Conservation (phyloP, 1,140 invertebrate species). For the Amyelois transitella region DNA sequence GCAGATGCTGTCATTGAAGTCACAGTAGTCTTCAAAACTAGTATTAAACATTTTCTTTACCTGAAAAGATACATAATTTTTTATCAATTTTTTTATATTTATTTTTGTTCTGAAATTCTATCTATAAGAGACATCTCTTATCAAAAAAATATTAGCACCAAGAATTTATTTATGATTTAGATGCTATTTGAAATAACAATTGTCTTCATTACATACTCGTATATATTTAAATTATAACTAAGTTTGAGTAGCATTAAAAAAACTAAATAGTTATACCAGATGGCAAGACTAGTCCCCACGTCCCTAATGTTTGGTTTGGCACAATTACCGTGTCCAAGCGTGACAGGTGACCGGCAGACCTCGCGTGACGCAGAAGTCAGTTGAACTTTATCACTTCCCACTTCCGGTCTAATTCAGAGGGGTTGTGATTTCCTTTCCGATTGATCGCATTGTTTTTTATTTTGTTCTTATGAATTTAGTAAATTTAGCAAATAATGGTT, state of each 20-base stretch:
- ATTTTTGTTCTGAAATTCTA: constrained; percentile 10
- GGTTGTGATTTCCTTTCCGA: constrained; percentile 9
- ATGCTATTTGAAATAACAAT: no score
- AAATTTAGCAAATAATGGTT: not conserved
- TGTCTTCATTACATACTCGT: no score
- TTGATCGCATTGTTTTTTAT: not conserved
- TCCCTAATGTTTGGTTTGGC: constrained; percentile 25
- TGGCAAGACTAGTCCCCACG: not conserved
- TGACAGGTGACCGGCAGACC: constrained; percentile 22
- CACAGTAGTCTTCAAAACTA: constrained; percentile 61
- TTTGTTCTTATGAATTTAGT: not conserved
- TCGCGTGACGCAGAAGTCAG: constrained; percentile 58
- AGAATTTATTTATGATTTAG: no score
- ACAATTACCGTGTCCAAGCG: constrained; percentile 32
- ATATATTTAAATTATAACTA: not conserved
- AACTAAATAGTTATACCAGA: not conserved
- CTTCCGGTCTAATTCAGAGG: constrained; percentile 59
- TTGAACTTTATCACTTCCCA: constrained; percentile 69
- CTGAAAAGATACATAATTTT: constrained; percentile 30
- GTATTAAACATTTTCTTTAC: constrained; percentile 46
- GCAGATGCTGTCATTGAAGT: constrained; percentile 81
- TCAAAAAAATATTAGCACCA: no score
- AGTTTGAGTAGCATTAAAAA: not conserved
- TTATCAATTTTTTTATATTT: no score
- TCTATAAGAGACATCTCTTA: no score